Evolutionary conservation across 2,797 vertebrate genomes (phyloP).

Genomic region (Danio kyathit): DNA sequence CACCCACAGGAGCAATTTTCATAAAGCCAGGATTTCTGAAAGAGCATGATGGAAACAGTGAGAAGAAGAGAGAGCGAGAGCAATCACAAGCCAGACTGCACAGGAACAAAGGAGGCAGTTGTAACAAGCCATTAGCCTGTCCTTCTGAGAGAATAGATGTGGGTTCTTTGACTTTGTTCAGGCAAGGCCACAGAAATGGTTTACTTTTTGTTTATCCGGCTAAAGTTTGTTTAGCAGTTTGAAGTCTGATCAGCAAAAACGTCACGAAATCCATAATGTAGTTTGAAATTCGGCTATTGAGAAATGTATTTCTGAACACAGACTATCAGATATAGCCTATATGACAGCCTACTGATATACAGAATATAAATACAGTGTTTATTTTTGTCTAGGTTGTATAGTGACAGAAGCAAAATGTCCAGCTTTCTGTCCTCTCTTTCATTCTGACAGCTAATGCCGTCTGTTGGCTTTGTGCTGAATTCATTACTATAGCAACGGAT

Average conservation of each 20-base stretch:
- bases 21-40: constrained; percentile 50
- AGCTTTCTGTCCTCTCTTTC: neutral
- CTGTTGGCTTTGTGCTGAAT: neutral
- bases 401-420: neutral
- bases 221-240: constrained; percentile 14
- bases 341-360: no score
- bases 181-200: neutral
- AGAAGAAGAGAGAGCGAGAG: constrained; percentile 47
- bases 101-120: constrained; percentile 61
- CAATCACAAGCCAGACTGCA: constrained; percentile 58
- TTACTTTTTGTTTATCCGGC: neutral
- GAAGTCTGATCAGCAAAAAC: constrained; percentile 9
- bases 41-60: constrained; percentile 53
- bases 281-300: neutral
- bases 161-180: constrained; percentile 19
- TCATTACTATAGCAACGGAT: neutral
- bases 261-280: neutral
- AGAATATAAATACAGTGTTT: neutral
- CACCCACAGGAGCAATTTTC: constrained; percentile 58
- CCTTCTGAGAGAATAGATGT: constrained; percentile 54
- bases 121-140: constrained; percentile 44
- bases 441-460: neutral
- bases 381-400: neutral
- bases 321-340: no score
- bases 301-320: neutral